These are phyloP conservation scores for Chauna torquata DNA, from an alignment of 2,113 vertebrate genomes.

Conservation along the genomic window DNA sequence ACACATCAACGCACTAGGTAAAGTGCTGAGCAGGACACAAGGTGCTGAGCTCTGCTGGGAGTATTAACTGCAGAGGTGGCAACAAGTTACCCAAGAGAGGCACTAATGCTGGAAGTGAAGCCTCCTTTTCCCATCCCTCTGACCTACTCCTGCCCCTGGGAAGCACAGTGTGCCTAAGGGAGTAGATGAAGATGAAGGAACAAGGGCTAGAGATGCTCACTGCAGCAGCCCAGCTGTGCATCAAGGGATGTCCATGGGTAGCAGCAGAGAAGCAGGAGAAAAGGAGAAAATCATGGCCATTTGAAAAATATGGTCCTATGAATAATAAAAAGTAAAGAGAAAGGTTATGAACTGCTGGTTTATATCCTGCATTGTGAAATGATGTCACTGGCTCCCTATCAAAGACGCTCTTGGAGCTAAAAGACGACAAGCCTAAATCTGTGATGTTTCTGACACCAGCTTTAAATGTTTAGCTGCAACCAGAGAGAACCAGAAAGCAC, in stretches of 20 bases:
- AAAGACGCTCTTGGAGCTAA: background rate
- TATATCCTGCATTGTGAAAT: accelerated
- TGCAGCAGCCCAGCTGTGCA: accelerated
- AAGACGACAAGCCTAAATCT: background rate
- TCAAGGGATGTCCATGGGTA: accelerated
- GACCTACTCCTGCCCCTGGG: accelerated
- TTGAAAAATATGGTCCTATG: background rate
- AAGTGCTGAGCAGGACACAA: background rate
- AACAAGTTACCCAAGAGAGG: background rate
- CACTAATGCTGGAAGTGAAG: background rate
- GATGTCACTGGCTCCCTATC: background rate
- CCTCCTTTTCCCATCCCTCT: background rate
- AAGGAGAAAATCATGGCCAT: background rate
- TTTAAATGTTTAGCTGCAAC: slow-evolving; percentile 40
- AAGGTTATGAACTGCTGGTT: background rate
- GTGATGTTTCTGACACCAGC: background rate
- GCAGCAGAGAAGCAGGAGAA: accelerated
- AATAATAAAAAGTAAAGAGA: background rate
- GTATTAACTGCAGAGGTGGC: background rate
- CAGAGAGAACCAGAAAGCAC: slow-evolving; percentile 36
- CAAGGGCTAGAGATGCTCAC: background rate
- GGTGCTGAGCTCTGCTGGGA: background rate
- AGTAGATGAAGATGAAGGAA: background rate
- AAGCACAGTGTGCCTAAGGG: background rate
- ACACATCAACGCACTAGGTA: accelerated